Conservation (phyloP, 2,797 vertebrate genomes). For the Oreochromis mossambicus region DNA sequence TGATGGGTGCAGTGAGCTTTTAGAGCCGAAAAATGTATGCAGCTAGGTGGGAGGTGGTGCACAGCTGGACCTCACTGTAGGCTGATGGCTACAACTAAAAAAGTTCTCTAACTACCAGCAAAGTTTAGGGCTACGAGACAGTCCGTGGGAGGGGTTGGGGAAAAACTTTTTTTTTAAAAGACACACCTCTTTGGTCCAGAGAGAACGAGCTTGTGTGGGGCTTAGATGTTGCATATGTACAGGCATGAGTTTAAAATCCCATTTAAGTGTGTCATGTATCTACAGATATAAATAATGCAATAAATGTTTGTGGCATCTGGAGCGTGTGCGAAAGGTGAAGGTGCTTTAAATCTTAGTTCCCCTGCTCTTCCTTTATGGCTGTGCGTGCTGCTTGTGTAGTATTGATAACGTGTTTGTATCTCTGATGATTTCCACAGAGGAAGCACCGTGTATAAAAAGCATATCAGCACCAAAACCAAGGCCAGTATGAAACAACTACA, state of each 20-base stretch:
- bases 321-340: neutral
- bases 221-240: neutral
- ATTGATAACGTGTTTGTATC: slow-evolving; percentile 38
- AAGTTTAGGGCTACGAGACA: slow-evolving; percentile 63
- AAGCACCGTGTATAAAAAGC: neutral
- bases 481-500: neutral
- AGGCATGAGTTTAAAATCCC: neutral
- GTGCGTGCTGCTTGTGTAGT: slow-evolving; percentile 1
- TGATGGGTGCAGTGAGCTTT: neutral
- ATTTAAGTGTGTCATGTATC: neutral
- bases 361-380: slow-evolving; percentile 27
- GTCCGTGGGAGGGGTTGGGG: slow-evolving; percentile 69
- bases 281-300: neutral
- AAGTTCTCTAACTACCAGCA: slow-evolving; percentile 55
- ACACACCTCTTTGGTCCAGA: slow-evolving; percentile 71
- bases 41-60: slow-evolving; percentile 1
- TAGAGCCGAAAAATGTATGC: neutral
- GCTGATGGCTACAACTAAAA: slow-evolving; percentile 35
- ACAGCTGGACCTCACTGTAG: neutral
- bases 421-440: slow-evolving; percentile 4
- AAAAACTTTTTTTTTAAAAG: slow-evolving; percentile 58
- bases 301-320: neutral
- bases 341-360: slow-evolving; percentile 22
- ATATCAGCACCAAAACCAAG: slow-evolving; percentile 11
- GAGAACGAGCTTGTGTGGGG: slow-evolving; percentile 27